phyloP scores from a whole-genome alignment of 1,140 invertebrate species.

The Aphelinus atriplicis region DNA sequence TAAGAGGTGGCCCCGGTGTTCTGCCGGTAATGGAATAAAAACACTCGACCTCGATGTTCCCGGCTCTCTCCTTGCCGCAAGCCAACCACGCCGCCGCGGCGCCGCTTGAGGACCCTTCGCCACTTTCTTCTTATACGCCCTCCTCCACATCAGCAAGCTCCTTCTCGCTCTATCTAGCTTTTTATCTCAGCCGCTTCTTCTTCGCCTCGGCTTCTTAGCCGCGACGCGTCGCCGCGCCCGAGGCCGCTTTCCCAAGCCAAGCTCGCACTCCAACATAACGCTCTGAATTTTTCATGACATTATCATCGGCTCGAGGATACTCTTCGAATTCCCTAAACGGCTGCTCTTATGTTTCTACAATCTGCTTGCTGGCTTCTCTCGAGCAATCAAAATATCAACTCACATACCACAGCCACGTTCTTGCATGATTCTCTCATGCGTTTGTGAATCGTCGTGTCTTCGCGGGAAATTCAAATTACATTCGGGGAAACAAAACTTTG shows the following conservation, averaged over 20 bases:
- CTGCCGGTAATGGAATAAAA: slow-evolving; percentile 58
- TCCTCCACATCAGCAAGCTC: slow-evolving; percentile 10
- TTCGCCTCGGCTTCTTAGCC: neutral
- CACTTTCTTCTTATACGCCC: slow-evolving; percentile 23
- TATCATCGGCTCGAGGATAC: neutral
- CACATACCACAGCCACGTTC: too few relatives aligned
- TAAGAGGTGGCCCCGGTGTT: slow-evolving; percentile 49
- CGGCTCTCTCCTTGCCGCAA: neutral
- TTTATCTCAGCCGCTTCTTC: neutral
- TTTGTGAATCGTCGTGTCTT: too few relatives aligned
- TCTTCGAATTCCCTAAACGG: slow-evolving; percentile 8
- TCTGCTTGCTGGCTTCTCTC: too few relatives aligned
- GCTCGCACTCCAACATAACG: slow-evolving; percentile 15
- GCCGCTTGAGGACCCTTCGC: slow-evolving; percentile 22
- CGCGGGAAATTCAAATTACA: too few relatives aligned
- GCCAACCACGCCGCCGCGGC: neutral
- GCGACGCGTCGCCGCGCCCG: too few relatives aligned
- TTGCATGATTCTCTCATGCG: too few relatives aligned
- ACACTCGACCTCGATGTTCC: slow-evolving; percentile 54
- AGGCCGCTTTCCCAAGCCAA: neutral
- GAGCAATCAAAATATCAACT: too few relatives aligned
- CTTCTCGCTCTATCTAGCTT: slow-evolving; percentile 2
- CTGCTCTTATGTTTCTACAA: neutral
- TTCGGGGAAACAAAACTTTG: too few relatives aligned
- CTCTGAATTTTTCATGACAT: slow-evolving; percentile 33